A percentile compares a stretch with the other conserved stretches of the same genome.
Conservation (phyloP, 2,113 vertebrate genomes). For the Oreochromis spilurus region DNA sequence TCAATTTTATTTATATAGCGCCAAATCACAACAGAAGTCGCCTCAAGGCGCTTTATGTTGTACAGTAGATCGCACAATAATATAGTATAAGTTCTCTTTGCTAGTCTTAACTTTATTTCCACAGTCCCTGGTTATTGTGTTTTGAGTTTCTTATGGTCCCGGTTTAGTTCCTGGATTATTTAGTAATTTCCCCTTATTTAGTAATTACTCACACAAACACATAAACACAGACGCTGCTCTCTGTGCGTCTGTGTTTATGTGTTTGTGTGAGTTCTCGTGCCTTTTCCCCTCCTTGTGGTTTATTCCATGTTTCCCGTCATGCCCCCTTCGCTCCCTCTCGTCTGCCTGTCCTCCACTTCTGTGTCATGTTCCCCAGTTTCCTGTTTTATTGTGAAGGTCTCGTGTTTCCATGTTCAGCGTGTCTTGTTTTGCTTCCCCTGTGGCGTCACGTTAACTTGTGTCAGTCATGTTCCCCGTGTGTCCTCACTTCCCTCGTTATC, state of each 20-base stretch:
- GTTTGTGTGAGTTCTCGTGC: accelerated
- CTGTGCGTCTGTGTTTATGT: background rate
- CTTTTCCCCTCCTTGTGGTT: background rate
- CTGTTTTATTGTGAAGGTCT: background rate
- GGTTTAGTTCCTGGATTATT: background rate
- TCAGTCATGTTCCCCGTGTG: background rate
- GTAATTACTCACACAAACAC: too few relatives aligned
- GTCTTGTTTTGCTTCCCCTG: background rate
- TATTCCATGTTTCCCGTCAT: accelerated
- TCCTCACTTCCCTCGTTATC: background rate
- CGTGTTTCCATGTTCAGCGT: background rate
- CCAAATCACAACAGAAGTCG: too few relatives aligned
- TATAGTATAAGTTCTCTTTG: background rate
- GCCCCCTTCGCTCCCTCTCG: background rate
- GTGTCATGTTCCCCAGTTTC: background rate
- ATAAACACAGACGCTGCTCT: too few relatives aligned
- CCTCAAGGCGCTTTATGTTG: too few relatives aligned
- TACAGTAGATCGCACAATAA: too few relatives aligned
- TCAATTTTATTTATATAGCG: too few relatives aligned
- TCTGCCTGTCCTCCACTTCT: background rate
- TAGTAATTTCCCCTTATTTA: background rate
- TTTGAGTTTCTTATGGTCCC: background rate
- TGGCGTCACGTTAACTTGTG: background rate
- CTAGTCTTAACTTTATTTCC: background rate
- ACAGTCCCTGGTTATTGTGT: background rate